Evolutionary conservation across 2,888 invertebrate species (phyloP).

Genomic region (Andricus curvator): DNA sequence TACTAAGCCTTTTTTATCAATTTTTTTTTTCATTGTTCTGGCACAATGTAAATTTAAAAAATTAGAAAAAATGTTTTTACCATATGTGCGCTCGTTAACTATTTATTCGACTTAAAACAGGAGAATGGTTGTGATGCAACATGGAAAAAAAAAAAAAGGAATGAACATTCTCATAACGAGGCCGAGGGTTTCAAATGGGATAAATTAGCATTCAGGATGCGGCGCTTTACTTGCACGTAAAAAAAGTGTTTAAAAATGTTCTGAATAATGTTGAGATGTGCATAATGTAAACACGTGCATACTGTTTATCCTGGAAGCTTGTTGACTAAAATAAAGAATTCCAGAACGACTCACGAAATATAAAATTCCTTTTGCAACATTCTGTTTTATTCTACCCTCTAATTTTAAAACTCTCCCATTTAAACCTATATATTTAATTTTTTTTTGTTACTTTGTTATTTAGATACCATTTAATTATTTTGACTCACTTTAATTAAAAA

Average conservation of each 20-base stretch:
- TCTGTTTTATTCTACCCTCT: background rate
- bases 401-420: background rate
- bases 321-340: constrained; percentile 22
- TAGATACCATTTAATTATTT: background rate
- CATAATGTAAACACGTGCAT: constrained; percentile 28
- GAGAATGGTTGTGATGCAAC: background rate
- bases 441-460: background rate
- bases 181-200: constrained; percentile 28
- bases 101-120: constrained; percentile 13
- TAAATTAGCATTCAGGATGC: constrained; percentile 35
- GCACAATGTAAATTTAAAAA: no score
- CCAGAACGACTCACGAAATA: background rate
- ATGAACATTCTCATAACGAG: constrained; percentile 11
- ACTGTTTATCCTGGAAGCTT: constrained; percentile 4
- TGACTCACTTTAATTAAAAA: background rate
- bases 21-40: no score
- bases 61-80: no score
- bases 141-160: background rate
- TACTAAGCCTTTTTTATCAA: no score
- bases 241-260: constrained; percentile 38
- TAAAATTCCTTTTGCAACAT: background rate
- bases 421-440: background rate
- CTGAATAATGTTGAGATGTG: constrained; percentile 9
- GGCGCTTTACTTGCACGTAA: constrained; percentile 5
- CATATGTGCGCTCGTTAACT: no score